phyloP scores from a whole-genome alignment of 2,888 invertebrate genomes.

The Hipparchia sbordonii region DNA sequence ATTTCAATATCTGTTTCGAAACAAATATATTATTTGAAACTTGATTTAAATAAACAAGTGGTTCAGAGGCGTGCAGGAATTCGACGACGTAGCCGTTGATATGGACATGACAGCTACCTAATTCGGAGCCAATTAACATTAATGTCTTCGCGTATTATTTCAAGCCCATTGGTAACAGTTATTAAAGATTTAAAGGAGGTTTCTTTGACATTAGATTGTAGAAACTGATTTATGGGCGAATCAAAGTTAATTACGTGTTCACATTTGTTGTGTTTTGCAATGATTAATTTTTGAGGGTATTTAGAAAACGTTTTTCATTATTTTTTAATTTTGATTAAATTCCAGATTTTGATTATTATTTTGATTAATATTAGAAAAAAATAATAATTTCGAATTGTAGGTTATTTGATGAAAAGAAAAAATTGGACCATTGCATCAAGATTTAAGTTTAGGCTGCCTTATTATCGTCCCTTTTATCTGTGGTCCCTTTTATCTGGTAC shows the following conservation, averaged over 20 bases:
- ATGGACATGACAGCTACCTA: constrained; percentile 26
- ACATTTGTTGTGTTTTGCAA: no score
- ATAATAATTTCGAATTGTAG: background rate
- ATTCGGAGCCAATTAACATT: constrained; percentile 32
- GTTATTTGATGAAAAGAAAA: constrained; percentile 10
- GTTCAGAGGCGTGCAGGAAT: constrained; percentile 15
- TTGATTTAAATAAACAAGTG: no score
- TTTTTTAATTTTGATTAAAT: no score
- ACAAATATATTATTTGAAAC: no score
- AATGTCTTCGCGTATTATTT: constrained; percentile 29
- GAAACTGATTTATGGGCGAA: background rate
- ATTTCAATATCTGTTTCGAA: no score
- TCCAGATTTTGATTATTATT: no score
- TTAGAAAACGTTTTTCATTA: no score
- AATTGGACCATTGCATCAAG: constrained; percentile 2
- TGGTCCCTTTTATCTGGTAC: constrained; percentile 22
- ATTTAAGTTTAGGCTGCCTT: constrained; percentile 19
- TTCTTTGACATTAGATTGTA: background rate
- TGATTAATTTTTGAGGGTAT: no score
- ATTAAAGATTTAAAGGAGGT: background rate
- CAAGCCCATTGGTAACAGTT: constrained; percentile 19
- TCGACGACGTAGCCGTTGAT: constrained; percentile 28
- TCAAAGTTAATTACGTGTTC: no score
- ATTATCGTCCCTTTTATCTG: constrained; percentile 20
- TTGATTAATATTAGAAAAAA: no score